Percentiles rank a stretch among this genome's conserved stretches.
Conservation (phyloP, 2,797 vertebrate species). For the Aythya fuligula region DNA sequence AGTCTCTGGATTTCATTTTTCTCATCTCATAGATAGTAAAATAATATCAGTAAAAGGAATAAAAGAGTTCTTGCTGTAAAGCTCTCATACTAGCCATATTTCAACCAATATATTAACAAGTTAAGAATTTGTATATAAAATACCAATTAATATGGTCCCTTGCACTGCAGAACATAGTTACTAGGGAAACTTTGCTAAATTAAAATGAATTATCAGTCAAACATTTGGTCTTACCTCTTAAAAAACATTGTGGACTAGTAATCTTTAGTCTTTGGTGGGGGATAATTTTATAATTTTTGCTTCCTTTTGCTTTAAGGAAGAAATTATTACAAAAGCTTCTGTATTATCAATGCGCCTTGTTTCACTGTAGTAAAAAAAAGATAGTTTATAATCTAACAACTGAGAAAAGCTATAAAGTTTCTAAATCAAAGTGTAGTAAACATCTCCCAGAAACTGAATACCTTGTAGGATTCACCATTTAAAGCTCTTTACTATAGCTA, state of each 20-base stretch:
- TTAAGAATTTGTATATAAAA: background rate
- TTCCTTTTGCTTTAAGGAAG: background rate
- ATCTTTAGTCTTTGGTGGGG: background rate
- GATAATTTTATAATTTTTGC: background rate
- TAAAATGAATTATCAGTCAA: background rate
- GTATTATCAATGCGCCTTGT: background rate
- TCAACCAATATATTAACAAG: background rate
- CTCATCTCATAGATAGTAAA: background rate
- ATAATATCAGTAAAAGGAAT: background rate
- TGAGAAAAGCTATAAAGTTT: background rate
- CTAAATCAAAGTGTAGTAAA: background rate
- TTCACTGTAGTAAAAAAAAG: background rate
- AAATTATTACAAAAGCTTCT: background rate
- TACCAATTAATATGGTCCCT: background rate
- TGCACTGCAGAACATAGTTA: background rate
- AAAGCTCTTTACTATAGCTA: constrained; percentile 14
- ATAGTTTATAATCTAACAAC: background rate
- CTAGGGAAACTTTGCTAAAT: background rate
- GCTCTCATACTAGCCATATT: background rate
- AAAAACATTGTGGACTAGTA: background rate
- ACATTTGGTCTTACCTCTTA: background rate
- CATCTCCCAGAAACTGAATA: background rate
- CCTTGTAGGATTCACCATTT: background rate
- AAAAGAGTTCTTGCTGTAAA: background rate
- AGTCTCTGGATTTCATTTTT: background rate